Base-by-base conservation (phyloP, 2,888 invertebrate species). In the Plagodis dolabraria region DNA sequence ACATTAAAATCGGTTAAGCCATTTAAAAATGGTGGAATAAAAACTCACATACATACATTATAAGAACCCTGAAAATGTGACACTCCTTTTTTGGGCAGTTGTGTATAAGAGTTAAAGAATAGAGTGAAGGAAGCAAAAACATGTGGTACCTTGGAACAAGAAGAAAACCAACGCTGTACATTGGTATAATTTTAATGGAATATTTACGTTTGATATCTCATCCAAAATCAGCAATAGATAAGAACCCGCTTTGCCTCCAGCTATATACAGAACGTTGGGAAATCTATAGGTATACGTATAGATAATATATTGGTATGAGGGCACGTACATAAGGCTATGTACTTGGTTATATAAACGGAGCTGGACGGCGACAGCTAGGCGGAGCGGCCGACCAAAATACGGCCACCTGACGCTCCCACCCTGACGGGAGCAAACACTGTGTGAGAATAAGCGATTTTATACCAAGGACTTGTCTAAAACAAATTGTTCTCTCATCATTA, bases 391-490 rank as follows among this genome's bases (percentile, higher is more conserved):
- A 86, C 91, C 89, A 84, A 91, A 91, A 91, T 90, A 86, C 89
- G 83, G 85, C 86, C 92, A 92, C 92, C 92, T 92, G 92, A 86
- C 90, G 88, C 85, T 81, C 83, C 80, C 81, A 77, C 83, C 83
- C 82, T 75, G 73, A 70, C 49, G 71, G 53, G 9, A 6, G 51
- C 0, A 58, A 4, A 5, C 60, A 51, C 6, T 12, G 70, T 73
- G 53, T 33, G 8, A 42, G 60, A 47, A 53, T 22, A 69, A 43
- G 43, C 43, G 43, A 43, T 43, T 43, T 40, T 40, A 10, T 2
- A 36, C 36, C 22, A 4, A 22, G 22, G 22, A 22, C 22, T 22
- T 22, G 22, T 22, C 22, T 22, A 22, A 1, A 22, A 22, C 22
- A 22, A 22, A 22, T 22, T 22, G 22, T 22, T 22, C 22, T 22